Evolutionary conservation across 1,140 invertebrate species (phyloP).

Genomic region (Drosophila nebulosa): DNA sequence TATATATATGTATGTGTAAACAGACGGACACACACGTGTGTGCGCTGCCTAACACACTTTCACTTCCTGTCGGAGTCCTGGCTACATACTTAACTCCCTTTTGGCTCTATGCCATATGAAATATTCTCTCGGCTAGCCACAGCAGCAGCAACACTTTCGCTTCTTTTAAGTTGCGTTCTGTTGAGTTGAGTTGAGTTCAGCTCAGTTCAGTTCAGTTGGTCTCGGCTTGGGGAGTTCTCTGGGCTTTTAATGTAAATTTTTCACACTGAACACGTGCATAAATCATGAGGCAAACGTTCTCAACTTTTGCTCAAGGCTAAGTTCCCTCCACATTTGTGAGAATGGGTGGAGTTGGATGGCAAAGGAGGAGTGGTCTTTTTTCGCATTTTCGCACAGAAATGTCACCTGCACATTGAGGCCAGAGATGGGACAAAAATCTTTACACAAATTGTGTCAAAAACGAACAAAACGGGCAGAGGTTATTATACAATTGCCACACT

Average conservation of each 20-base stretch:
- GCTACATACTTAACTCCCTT: constrained; percentile 5
- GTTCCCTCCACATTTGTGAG: constrained; percentile 7
- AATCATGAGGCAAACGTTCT: constrained; percentile 56
- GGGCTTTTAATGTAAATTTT: constrained; percentile 73
- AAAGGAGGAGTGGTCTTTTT: constrained; percentile 4
- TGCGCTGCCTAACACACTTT: constrained; percentile 53
- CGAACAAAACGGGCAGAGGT: background rate
- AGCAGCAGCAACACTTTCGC: constrained; percentile 54
- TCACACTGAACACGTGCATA: constrained; percentile 78
- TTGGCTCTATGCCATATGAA: constrained; percentile 5
- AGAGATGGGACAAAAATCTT: constrained; percentile 10
- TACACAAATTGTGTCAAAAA: constrained; percentile 4
- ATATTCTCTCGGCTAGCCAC: constrained; percentile 38
- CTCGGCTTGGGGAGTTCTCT: constrained; percentile 4
- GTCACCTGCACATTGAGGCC: constrained; percentile 62
- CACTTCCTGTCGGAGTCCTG: constrained; percentile 47
- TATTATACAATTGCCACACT: background rate
- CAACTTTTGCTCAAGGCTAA: constrained; percentile 74
- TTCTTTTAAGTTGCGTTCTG: constrained; percentile 10
- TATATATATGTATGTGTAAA: background rate
- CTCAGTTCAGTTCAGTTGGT: background rate
- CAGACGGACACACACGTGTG: background rate
- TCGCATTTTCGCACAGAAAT: constrained; percentile 30
- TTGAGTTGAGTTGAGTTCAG: background rate
- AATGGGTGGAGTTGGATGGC: background rate